A percentile compares a stretch with the other conserved stretches of the same genome.
Evolutionary conservation across 2,888 invertebrate genomes (phyloP).

Genomic region (Lycaena phlaeas): DNA sequence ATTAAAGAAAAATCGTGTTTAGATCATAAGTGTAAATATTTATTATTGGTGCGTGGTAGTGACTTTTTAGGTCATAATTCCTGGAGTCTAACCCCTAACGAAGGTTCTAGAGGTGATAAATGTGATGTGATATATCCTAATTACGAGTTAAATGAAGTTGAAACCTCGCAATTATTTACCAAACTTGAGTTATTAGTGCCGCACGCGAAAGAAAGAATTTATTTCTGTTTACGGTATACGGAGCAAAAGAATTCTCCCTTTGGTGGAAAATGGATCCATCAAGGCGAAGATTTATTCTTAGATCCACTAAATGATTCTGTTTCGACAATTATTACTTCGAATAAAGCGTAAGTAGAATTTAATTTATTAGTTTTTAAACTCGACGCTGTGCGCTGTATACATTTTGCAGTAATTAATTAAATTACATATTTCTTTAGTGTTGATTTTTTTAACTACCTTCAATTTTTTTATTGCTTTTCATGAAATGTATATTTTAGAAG

Average conservation of each 20-base stretch:
- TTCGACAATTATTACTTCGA: conserved; percentile 1
- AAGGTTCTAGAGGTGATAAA: conserved; percentile 35
- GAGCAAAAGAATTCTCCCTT: conserved; percentile 35
- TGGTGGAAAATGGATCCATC: conserved; percentile 63
- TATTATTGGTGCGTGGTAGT: conserved; percentile 50
- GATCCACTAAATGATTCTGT: conserved; percentile 32
- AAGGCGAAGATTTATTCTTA: conserved; percentile 56
- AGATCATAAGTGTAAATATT: conserved; percentile 55
- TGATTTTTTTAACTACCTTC: not conserved
- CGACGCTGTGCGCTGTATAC: not conserved
- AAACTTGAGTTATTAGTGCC: conserved; percentile 43
- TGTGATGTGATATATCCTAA: conserved; percentile 49
- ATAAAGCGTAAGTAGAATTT: conserved; percentile 6
- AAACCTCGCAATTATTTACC: conserved; percentile 38
- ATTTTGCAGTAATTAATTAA: not conserved
- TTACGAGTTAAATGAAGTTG: conserved; percentile 51
- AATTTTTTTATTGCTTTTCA: not conserved
- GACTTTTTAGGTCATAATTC: conserved; percentile 56
- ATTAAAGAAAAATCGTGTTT: conserved; percentile 25
- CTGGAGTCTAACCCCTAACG: conserved; percentile 51
- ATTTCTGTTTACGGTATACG: conserved; percentile 44
- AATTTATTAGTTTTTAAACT: not conserved
- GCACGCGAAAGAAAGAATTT: conserved; percentile 34
- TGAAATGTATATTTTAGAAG: too few species aligned
- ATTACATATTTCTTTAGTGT: not conserved